phyloP scores from a whole-genome alignment of 2,888 invertebrate species.

The Drosophila pseudotakahashii region DNA sequence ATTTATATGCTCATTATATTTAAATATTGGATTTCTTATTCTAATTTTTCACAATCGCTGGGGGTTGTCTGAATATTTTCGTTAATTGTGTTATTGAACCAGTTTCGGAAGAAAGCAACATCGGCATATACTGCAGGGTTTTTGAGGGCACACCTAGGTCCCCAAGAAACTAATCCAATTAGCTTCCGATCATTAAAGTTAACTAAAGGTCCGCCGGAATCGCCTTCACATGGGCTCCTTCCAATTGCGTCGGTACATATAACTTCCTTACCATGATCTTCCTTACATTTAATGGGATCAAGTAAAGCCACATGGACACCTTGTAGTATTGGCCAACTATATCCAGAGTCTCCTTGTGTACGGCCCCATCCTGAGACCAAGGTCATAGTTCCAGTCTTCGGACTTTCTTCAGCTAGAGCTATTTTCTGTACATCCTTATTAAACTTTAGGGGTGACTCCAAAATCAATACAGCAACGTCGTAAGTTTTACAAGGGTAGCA shows the following conservation, averaged over 20 bases:
- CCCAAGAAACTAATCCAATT: slow-evolving; percentile 8
- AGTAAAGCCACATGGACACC: not conserved
- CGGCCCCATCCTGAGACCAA: slow-evolving; percentile 4
- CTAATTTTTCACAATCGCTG: not conserved
- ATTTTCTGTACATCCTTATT: not conserved
- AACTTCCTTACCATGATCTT: not conserved
- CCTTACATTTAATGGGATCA: not conserved
- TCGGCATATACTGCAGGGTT: not conserved
- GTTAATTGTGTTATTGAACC: not conserved
- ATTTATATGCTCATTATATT: no score
- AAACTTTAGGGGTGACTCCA: not conserved
- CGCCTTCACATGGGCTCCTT: fast-evolving
- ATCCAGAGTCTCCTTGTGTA: not conserved
- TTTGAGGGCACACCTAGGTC: fast-evolving
- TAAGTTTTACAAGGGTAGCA: fast-evolving
- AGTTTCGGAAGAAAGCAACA: not conserved
- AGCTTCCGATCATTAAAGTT: not conserved
- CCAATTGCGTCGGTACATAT: not conserved
- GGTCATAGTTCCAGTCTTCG: not conserved
- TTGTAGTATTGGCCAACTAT: not conserved
- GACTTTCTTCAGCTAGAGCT: not conserved
- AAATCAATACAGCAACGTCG: slow-evolving; percentile 6
- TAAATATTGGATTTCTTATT: no score
- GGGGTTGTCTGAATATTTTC: not conserved
- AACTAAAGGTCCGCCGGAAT: slow-evolving; percentile 16